A percentile compares a stretch with the other conserved stretches of the same genome.
Evolutionary conservation across 2,888 invertebrate species (phyloP).

Genomic region (Cactoblastis cactorum): DNA sequence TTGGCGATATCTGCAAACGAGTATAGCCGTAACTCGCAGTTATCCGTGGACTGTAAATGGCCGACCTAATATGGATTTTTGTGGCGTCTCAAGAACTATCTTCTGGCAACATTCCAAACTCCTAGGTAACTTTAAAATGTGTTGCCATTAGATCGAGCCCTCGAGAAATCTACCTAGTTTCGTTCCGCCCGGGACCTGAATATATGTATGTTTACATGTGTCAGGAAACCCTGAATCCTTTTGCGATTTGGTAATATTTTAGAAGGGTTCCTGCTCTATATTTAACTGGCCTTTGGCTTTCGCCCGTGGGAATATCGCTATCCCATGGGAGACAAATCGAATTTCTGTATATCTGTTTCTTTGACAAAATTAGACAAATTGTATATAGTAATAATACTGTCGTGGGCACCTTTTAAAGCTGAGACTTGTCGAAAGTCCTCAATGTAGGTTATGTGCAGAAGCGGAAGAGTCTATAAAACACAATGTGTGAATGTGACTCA

Average conservation of each 20-base stretch:
- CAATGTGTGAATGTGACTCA: too few relatives aligned
- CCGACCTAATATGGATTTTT: conserved; percentile 25
- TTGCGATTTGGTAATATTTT: not conserved
- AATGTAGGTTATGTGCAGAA: too few relatives aligned
- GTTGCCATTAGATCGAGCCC: conserved; percentile 54
- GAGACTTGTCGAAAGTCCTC: too few relatives aligned
- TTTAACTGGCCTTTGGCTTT: not conserved
- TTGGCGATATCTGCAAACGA: conserved; percentile 1
- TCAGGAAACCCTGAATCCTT: not conserved
- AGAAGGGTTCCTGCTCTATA: not conserved
- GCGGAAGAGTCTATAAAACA: too few relatives aligned
- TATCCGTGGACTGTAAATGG: conserved; percentile 6
- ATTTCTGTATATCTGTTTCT: too few relatives aligned
- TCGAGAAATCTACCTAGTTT: conserved; percentile 34
- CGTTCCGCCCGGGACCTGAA: not conserved
- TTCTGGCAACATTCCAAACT: conserved; percentile 50
- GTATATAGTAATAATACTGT: too few relatives aligned
- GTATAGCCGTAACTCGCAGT: not conserved
- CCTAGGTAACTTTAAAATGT: conserved; percentile 43
- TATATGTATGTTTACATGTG: not conserved
- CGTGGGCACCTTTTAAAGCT: too few relatives aligned
- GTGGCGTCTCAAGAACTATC: conserved; percentile 32
- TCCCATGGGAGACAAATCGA: too few relatives aligned
- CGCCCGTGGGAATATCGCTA: not conserved
- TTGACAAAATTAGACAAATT: too few relatives aligned